Percentiles rank a stretch among this genome's conserved stretches.
phyloP scores from a whole-genome alignment of 2,113 vertebrate genomes.

The Ahaetulla prasina region DNA sequence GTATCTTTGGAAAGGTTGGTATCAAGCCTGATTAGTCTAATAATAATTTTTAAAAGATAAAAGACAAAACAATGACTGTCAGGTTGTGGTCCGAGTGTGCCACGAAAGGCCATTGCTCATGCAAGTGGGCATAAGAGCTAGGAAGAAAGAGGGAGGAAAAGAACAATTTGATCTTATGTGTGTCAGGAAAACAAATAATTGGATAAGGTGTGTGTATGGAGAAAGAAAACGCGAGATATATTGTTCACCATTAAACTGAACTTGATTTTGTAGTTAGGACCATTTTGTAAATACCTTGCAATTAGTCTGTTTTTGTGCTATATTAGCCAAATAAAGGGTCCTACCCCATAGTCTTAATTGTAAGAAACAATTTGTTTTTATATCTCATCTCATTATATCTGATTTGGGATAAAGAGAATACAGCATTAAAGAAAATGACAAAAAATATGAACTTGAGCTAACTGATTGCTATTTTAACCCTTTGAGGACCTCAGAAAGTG shows the following conservation, averaged over 20 bases:
- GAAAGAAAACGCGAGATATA: slow-evolving; percentile 31
- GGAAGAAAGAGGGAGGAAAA: slow-evolving; percentile 36
- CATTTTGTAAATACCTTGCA: slow-evolving; percentile 22
- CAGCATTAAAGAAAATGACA: slow-evolving; percentile 54
- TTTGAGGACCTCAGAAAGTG: slow-evolving; percentile 43
- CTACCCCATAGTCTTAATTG: slow-evolving; percentile 25
- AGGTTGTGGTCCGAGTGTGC: slow-evolving; percentile 56
- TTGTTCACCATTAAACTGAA: background rate
- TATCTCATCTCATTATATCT: too few species aligned
- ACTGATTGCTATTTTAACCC: slow-evolving; percentile 56
- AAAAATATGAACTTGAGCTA: slow-evolving; percentile 51
- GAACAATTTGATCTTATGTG: slow-evolving; percentile 49
- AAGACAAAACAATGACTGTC: slow-evolving; percentile 60
- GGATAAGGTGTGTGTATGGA: background rate
- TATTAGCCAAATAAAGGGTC: slow-evolving; percentile 2
- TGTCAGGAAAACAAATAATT: slow-evolving; percentile 21
- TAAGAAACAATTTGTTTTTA: slow-evolving; percentile 44
- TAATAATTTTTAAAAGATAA: slow-evolving; percentile 59
- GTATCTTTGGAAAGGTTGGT: slow-evolving; percentile 60
- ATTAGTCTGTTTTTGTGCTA: slow-evolving; percentile 32
- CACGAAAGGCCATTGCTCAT: slow-evolving; percentile 49
- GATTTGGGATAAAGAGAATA: slow-evolving; percentile 48
- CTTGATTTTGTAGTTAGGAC: slow-evolving; percentile 41
- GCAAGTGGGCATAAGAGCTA: slow-evolving; percentile 45
- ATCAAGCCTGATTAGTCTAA: slow-evolving; percentile 62